Conservation (phyloP, 1,140 invertebrate species). For the Zaprionus gabonicus region DNA sequence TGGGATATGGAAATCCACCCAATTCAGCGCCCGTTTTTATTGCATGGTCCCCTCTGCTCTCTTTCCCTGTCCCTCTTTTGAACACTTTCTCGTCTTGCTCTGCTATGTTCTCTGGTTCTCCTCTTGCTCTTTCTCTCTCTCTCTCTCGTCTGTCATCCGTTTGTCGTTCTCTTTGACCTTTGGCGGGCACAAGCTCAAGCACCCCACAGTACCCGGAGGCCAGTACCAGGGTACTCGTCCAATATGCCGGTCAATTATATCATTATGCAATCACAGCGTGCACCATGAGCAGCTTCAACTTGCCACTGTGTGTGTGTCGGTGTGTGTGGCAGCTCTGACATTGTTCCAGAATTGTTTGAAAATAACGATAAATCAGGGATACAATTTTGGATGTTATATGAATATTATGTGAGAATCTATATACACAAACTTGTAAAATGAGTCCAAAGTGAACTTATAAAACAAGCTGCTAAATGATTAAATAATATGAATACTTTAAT, state of each 20-base stretch:
- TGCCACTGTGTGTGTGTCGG: neutral
- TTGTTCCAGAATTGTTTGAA: constrained; percentile 7
- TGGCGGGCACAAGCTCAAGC: constrained; percentile 33
- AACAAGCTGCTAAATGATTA: too few species aligned
- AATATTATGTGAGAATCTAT: too few species aligned
- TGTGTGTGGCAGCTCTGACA: constrained; percentile 13
- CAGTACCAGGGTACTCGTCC: constrained; percentile 41
- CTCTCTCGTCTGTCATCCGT: constrained; percentile 19
- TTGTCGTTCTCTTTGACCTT: constrained; percentile 54
- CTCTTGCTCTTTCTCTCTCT: neutral
- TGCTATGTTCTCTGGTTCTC: constrained; percentile 3
- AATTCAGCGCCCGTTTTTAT: constrained; percentile 45
- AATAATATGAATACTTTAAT: too few species aligned
- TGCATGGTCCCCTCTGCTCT: constrained; percentile 30
- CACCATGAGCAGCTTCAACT: constrained; percentile 12
- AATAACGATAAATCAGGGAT: neutral
- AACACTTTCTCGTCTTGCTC: constrained; percentile 16
- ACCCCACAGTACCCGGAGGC: constrained; percentile 7
- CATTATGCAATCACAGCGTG: constrained; percentile 74
- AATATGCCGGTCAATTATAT: constrained; percentile 76
- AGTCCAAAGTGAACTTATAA: too few species aligned
- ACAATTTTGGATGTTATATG: too few species aligned
- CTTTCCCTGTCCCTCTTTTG: neutral
- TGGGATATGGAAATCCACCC: constrained; percentile 20
- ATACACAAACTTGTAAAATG: too few species aligned